Conservation (phyloP, 53 echinoderm and acorn worm species). For the Stichopus horrens region DNA sequence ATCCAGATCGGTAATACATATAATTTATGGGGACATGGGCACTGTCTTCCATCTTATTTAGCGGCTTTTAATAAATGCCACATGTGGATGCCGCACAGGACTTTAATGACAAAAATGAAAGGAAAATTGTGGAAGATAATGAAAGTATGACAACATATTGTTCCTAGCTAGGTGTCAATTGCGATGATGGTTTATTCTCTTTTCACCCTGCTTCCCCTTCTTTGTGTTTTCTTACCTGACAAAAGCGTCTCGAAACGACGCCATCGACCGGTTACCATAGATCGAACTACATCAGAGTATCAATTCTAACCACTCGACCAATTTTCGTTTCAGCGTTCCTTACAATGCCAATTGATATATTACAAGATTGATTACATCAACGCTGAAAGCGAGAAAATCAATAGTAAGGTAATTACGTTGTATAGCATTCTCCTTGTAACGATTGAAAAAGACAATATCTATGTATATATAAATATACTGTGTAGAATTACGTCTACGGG, state of each 20-base stretch:
- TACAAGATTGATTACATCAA: constrained; percentile 45
- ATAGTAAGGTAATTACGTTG: constrained; percentile 40
- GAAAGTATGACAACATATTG: no score
- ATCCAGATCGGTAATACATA: no score
- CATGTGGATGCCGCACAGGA: no score
- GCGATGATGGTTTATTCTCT: no score
- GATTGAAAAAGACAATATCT: constrained; percentile 34
- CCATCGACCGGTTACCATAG: constrained; percentile 16
- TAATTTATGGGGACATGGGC: no score
- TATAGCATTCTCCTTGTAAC: constrained; percentile 20
- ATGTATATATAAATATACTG: neutral
- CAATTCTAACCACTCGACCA: neutral
- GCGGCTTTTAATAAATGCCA: no score
- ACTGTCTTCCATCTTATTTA: no score
- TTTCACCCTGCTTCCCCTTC: neutral
- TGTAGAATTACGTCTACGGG: constrained; percentile 24
- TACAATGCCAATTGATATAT: constrained; percentile 42
- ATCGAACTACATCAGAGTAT: neutral
- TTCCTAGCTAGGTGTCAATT: no score
- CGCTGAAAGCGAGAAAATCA: constrained; percentile 39
- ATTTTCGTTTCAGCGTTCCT: constrained; percentile 19
- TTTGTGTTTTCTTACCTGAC: neutral
- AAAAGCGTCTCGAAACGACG: constrained; percentile 2
- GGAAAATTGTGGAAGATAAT: no score
- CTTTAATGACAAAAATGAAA: no score